A percentile compares a stretch with the other conserved stretches of the same genome.
phyloP scores from a whole-genome alignment of 2,797 vertebrate species.

The Pipistrellus kuhlii region DNA sequence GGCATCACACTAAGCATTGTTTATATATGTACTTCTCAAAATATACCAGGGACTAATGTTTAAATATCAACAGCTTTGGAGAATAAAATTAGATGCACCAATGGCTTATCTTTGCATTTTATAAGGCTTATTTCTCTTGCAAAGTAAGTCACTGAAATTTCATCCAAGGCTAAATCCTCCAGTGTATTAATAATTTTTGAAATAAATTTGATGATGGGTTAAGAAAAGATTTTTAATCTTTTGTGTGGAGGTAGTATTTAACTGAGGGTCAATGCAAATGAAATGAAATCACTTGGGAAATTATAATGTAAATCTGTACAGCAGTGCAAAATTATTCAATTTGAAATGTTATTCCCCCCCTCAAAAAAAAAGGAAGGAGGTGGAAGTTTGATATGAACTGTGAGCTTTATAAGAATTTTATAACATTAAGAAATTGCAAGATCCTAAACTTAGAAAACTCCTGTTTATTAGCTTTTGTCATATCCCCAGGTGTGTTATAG shows the following conservation, averaged over 20 bases:
- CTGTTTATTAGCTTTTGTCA: neutral
- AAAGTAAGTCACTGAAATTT: conserved; percentile 31
- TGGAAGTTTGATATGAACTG: neutral
- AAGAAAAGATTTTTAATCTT: neutral
- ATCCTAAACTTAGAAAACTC: neutral
- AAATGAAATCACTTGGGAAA: neutral
- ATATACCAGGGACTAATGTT: neutral
- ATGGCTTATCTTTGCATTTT: neutral
- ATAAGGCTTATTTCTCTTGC: neutral
- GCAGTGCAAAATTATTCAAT: neutral
- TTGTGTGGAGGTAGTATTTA: neutral
- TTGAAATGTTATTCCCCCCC: neutral
- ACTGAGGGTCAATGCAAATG: neutral
- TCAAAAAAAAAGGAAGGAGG: too few relatives aligned
- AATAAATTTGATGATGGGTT: conserved; percentile 39
- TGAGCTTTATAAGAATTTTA: neutral
- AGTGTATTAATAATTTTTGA: neutral
- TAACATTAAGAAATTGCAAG: neutral
- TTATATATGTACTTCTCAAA: neutral
- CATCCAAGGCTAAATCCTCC: neutral
- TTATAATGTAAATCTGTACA: conserved; percentile 6
- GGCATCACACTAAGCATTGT: neutral
- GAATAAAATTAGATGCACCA: neutral
- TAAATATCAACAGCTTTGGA: neutral
- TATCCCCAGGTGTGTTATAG: neutral